phyloP scores from a whole-genome alignment of 1,140 invertebrate species.

The Psilanteris sp. region DNA sequence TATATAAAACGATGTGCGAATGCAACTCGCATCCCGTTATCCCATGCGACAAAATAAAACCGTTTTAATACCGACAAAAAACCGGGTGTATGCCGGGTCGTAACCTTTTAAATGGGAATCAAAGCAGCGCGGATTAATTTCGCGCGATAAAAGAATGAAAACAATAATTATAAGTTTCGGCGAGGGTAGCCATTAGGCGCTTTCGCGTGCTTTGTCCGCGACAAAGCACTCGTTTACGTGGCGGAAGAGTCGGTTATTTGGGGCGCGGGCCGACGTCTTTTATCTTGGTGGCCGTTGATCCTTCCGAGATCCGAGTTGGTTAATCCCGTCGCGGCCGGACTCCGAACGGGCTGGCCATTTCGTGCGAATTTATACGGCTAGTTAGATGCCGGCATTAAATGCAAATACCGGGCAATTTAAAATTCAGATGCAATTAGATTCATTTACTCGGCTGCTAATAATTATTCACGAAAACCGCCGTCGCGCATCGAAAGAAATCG shows the following conservation, averaged over 20 bases:
- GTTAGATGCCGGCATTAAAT: constrained; percentile 74
- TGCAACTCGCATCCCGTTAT: no score
- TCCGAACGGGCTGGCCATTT: constrained; percentile 57
- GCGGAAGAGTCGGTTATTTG: constrained; percentile 37
- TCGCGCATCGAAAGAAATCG: constrained; percentile 55
- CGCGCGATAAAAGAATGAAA: no score
- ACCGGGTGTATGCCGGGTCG: no score
- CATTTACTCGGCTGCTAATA: constrained; percentile 72
- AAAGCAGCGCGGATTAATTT: no score
- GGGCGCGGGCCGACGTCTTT: constrained; percentile 18
- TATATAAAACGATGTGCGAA: no score
- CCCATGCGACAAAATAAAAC: no score
- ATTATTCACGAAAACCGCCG: constrained; percentile 68
- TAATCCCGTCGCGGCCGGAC: constrained; percentile 57
- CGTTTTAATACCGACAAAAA: no score
- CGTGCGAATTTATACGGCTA: constrained; percentile 68
- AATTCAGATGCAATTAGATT: constrained; percentile 78
- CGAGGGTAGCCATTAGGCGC: no score
- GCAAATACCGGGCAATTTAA: constrained; percentile 74
- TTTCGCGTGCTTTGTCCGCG: constrained; percentile 16
- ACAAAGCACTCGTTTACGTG: constrained; percentile 41
- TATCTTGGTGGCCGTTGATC: constrained; percentile 51
- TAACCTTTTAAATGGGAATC: no score
- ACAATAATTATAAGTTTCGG: no score
- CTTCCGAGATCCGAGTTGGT: constrained; percentile 52